Conservation (phyloP, 2,113 vertebrate species). For the Caretta caretta region DNA sequence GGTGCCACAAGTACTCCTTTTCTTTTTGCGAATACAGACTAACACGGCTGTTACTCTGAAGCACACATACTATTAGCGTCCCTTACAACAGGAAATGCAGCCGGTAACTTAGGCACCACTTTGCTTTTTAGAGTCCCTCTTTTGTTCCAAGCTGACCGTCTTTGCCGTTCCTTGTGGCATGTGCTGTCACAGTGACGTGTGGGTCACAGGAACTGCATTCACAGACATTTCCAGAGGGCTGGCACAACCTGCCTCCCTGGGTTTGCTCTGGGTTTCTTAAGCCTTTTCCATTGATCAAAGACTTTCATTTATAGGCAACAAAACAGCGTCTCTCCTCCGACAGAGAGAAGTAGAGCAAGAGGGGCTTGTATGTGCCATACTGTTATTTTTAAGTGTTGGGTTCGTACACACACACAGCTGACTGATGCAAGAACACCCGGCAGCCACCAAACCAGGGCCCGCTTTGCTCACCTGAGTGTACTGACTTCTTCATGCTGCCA, state of each 20-base stretch:
- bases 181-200: background rate
- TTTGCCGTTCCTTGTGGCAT: background rate
- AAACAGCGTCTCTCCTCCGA: fast-evolving
- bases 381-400: background rate
- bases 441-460: background rate
- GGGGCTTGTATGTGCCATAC: fast-evolving
- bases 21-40: no score
- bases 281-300: background rate
- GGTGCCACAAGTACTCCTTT: no score
- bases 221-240: background rate
- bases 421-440: background rate
- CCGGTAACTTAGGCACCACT: fast-evolving
- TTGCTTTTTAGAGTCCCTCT: fast-evolving
- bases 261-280: background rate
- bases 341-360: background rate
- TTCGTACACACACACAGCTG: background rate
- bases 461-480: slow-evolving; percentile 67
- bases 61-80: fast-evolving
- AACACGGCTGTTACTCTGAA: no score
- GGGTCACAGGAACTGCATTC: background rate
- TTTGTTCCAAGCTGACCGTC: fast-evolving
- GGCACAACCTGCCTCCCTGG: background rate
- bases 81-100: background rate
- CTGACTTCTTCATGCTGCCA: slow-evolving; percentile 71
- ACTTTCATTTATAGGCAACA: fast-evolving